Evolutionary conservation across 2,888 invertebrate genomes (phyloP), one percentile per base, ranked within the genome.

Genomic region (Oscheius sp.): DNA sequence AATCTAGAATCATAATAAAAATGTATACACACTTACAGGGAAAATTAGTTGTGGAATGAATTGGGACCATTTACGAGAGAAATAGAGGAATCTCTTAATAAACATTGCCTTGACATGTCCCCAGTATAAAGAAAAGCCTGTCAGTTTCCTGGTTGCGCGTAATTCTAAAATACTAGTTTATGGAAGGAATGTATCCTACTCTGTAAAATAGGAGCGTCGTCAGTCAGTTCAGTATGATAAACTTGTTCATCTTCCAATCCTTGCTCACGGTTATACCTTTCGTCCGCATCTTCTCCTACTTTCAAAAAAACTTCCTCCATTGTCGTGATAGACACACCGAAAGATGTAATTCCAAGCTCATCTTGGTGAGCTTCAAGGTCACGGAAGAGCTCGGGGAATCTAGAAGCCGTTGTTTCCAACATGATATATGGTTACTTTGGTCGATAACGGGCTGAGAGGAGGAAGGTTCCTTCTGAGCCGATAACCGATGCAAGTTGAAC

Each of bases 231-330:
- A 2, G 50, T 33, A 24, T 54, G 47, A n/a, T 57, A 67, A 24
- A 44, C 59, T 9, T 41, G 59, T 28, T 73, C 70, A 28, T 72
- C 70, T 36, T 61, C 65, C 1, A 67, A 66, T 57, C 69, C 68
- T 22, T 71, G 65, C 24, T 74, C 71, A 22, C 57, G 26, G 17
- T 72, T 72, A 26, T 65, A 70, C 5, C 73, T 49, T 22, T 78
- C 78, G 41, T 82, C 77, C 24, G 81, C 82, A n/a, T 74, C 33
- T 22, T 82, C 75, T 49, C 79, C 79, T 8, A 82, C 82, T 28
- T 91, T 91, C 90, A 93, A 91, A 84, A 93, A 93, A 0, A 94
- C 94, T 87, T 94, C 94, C 88, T 94, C 94, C 87, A 94, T 89
- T 0, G 93, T 92, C 1, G 94, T 93, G 14, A 93, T 91, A 4